Percentiles rank a stretch among this genome's conserved stretches.
phyloP scores from a whole-genome alignment of 2,797 vertebrate species.

The Agapornis canus region DNA sequence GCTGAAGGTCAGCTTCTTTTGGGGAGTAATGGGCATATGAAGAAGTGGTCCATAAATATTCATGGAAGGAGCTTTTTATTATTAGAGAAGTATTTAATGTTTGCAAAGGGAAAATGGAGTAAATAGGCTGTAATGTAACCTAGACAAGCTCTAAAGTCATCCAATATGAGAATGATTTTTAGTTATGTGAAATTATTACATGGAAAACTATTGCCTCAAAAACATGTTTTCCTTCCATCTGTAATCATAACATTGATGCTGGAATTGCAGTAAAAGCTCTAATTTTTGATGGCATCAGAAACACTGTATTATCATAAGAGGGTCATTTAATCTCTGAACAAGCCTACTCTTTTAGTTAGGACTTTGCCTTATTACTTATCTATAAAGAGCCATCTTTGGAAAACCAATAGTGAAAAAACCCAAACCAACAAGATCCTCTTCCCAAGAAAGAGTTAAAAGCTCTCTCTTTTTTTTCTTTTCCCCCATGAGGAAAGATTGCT shows the following conservation, averaged over 20 bases:
- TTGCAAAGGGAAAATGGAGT: background rate
- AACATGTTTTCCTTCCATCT: accelerated
- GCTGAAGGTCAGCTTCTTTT: background rate
- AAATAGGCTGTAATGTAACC: background rate
- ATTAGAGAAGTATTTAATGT: background rate
- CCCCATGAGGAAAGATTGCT: background rate
- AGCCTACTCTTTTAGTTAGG: background rate
- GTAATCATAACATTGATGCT: background rate
- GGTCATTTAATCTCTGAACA: background rate
- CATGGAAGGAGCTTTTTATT: background rate
- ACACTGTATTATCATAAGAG: background rate
- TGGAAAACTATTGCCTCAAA: background rate
- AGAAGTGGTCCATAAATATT: background rate
- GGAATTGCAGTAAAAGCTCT: background rate
- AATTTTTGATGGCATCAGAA: background rate
- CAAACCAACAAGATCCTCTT: background rate
- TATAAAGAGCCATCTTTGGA: background rate
- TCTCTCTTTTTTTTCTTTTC: background rate
- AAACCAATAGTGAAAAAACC: accelerated
- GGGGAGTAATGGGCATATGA: background rate
- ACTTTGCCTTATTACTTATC: background rate
- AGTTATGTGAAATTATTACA: accelerated
- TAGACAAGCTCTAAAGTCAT: background rate
- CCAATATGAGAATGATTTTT: background rate
- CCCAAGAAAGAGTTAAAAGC: background rate